These are phyloP conservation scores for Syngnathus scovelli DNA, from an alignment of 2,113 vertebrate species.

Conservation along the genomic window DNA sequence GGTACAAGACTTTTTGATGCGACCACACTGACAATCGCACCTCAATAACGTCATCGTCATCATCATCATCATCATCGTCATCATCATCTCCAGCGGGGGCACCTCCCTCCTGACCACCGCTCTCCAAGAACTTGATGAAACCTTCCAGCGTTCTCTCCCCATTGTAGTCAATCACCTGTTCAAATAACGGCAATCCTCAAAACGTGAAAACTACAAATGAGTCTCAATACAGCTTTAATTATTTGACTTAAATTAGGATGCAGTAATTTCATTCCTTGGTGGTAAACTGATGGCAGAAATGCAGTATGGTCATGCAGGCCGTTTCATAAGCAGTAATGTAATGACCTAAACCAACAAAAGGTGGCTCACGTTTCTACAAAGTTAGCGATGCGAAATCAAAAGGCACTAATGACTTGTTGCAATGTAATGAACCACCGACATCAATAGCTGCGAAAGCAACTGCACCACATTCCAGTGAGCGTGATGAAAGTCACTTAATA, in stretches of 20 bases:
- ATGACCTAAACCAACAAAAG: conserved; percentile 7
- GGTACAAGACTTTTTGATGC: background rate
- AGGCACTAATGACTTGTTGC: conserved; percentile 11
- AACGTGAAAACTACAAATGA: background rate
- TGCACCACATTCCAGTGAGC: background rate
- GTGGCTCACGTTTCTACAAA: conserved; percentile 34
- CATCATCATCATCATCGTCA: conserved; percentile 54
- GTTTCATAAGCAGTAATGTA: conserved; percentile 8
- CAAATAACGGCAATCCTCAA: background rate
- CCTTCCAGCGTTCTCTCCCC: conserved; percentile 93
- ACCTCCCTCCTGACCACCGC: conserved; percentile 89
- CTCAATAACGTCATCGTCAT: conserved; percentile 69
- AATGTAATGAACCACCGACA: conserved; percentile 9
- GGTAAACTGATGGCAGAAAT: background rate
- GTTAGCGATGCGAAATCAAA: conserved; percentile 29
- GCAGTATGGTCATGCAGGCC: background rate
- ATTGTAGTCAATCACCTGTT: conserved; percentile 91
- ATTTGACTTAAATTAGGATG: background rate
- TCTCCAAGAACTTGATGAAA: conserved; percentile 93
- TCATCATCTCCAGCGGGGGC: conserved; percentile 74
- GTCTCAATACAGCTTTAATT: background rate
- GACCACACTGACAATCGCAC: conserved; percentile 39
- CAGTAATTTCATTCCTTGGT: background rate
- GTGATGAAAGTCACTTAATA: no score
- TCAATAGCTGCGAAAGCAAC: background rate